Evolutionary conservation across 2,888 invertebrate species (phyloP).

Genomic region (Fragum whitleyi): DNA sequence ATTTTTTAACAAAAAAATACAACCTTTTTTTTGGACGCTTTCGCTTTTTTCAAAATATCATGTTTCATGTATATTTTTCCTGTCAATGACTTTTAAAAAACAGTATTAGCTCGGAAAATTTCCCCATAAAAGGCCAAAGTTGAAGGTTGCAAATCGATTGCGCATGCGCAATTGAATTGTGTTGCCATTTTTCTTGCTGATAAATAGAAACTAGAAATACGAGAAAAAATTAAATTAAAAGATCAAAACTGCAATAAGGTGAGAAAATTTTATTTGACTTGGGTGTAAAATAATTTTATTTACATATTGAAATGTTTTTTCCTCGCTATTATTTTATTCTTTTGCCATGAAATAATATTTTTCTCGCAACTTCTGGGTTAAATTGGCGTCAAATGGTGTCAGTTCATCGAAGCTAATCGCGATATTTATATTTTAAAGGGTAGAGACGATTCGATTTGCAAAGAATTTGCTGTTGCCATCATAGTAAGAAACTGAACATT

Average conservation of each 20-base stretch:
- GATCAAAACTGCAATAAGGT: neutral
- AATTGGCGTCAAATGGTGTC: conserved; percentile 7
- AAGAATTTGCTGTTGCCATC: too few species aligned
- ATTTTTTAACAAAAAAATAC: too few species aligned
- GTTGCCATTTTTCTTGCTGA: conserved; percentile 28
- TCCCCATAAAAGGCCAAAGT: conserved; percentile 28
- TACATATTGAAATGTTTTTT: conserved; percentile 18
- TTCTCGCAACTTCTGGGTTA: conserved; percentile 1
- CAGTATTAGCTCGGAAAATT: too few species aligned
- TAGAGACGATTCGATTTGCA: too few species aligned
- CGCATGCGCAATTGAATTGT: conserved; percentile 28
- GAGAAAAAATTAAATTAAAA: conserved; percentile 32
- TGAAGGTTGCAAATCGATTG: conserved; percentile 24
- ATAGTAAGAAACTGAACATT: too few species aligned
- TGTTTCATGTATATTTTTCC: too few species aligned
- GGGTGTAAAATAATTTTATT: neutral
- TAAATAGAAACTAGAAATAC: conserved; percentile 26
- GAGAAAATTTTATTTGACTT: neutral
- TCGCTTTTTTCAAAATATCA: too few species aligned
- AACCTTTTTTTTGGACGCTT: too few species aligned
- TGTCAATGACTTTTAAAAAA: too few species aligned
- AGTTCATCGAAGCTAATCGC: neutral
- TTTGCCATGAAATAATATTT: neutral
- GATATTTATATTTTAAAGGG: neutral
- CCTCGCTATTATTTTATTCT: neutral